Evolutionary conservation across 2,888 invertebrate genomes (phyloP), one percentile per base, ranked within the genome.

Genomic region (Lasioglossum villosulum): DNA sequence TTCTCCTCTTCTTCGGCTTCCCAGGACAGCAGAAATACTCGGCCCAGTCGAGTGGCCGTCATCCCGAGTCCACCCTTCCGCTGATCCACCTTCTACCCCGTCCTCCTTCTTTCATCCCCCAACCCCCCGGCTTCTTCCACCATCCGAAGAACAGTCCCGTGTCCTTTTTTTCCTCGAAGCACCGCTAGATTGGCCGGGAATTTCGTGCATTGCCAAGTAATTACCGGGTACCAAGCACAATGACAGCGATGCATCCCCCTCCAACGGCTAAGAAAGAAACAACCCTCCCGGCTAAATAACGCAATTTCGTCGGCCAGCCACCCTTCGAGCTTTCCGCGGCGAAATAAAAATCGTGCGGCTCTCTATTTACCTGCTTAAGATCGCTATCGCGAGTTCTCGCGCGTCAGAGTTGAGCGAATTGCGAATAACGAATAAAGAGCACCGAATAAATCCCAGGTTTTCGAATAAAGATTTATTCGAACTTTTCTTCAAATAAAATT

Each of bases 201-300:
- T 81, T 82, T 86, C 66, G 78, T 79, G 78, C 86, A 81, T 86
- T 79, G 78, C 85, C 78, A 75, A 79, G 81, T 85, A 86, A 86
- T 86, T 86, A 85, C 74, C 79, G 75, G 45, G 52, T 83, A 77
- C 42, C 52, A 59, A 68, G 56, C 45, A 72, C 77, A 77, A 81
- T 78, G 73, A 79, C 56, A 66, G 39, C 70, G 63, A 73, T 56
- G 5, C 70, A 16, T 12, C 27, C 68, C 6, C 52, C 52, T 59
- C 63, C 63, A 23, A 27, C 30, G 52, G 75, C 73, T 70, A 83
- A 85, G 79, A 85, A 83, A 75, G 83, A 77, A 80, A 63, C 85
- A 79, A 80, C 79, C 83, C 85, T 63, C 76, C 82, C 75, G 83
- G 79, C 63, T 77, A 80, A 85, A 73, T 77, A 83, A 85, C 83